Evolutionary conservation across 2,888 invertebrate genomes (phyloP).

Genomic region (Noctua janthe): DNA sequence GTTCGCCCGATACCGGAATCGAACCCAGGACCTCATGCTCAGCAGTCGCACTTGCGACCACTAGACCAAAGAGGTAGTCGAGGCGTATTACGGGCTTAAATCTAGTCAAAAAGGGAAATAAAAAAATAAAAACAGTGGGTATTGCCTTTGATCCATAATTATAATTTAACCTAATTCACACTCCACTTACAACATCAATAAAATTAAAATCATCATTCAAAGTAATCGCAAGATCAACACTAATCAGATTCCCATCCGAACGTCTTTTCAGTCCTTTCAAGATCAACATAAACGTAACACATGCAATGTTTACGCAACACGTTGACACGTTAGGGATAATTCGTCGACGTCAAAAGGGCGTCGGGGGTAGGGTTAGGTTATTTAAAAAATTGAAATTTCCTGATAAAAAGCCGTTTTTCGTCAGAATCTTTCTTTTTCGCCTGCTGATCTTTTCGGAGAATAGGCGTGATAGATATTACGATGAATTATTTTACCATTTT

Average conservation of each 20-base stretch:
- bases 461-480: background rate
- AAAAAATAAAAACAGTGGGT: too few species aligned
- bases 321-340: conserved; percentile 72
- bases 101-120: background rate
- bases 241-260: conserved; percentile 26
- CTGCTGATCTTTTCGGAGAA: background rate
- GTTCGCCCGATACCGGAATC: too few species aligned
- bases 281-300: conserved; percentile 57
- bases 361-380: conserved; percentile 12
- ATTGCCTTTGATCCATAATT: background rate
- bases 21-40: too few species aligned
- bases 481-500: background rate
- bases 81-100: background rate
- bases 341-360: conserved; percentile 69
- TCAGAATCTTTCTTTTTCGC: background rate
- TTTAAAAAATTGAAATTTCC: background rate
- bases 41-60: too few species aligned
- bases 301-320: conserved; percentile 57
- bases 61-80: too few species aligned
- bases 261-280: conserved; percentile 35
- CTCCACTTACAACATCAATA: conserved; percentile 8
- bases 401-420: background rate
- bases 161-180: background rate
- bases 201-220: conserved; percentile 15
- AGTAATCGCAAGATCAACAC: conserved; percentile 33